These are phyloP conservation scores for Calvadosia cruxmelitensis DNA, from an alignment of 30 jellyfish, hydroid and myxozoan genomes.

Conservation along the genomic window DNA sequence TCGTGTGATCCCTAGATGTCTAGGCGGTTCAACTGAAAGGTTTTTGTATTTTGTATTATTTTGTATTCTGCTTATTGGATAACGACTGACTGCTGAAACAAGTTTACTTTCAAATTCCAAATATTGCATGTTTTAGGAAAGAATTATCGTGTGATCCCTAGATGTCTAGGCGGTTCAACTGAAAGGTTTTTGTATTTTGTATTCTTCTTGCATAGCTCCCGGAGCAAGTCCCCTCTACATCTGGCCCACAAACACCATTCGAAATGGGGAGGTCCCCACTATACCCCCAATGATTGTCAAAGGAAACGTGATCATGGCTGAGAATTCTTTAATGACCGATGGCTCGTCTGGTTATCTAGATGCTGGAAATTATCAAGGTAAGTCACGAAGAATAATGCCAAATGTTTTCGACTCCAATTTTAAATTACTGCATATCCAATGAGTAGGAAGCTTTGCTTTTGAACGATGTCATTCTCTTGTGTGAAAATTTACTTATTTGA, in stretches of 20 bases:
- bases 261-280: constrained; percentile 72
- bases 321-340: constrained; percentile 41
- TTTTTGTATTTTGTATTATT: background rate
- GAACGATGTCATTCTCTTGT: no score
- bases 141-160: no score
- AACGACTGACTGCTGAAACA: background rate
- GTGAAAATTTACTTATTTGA: no score
- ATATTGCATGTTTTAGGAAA: background rate
- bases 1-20: no score
- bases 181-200: no score
- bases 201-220: constrained; percentile 50
- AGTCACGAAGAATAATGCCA: background rate
- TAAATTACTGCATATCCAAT: no score
- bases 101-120: background rate
- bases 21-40: background rate
- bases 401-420: no score
- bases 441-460: no score
- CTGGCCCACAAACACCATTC: constrained; percentile 65
- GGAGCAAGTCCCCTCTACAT: constrained; percentile 85
- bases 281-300: constrained; percentile 57
- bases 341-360: constrained; percentile 66
- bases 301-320: constrained; percentile 39
- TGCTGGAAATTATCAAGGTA: constrained; percentile 96
- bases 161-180: no score
- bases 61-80: background rate